Percentiles rank a stretch among this genome's conserved stretches.
Conservation (phyloP, 2,888 invertebrate genomes). For the Conchocele bisecta region DNA sequence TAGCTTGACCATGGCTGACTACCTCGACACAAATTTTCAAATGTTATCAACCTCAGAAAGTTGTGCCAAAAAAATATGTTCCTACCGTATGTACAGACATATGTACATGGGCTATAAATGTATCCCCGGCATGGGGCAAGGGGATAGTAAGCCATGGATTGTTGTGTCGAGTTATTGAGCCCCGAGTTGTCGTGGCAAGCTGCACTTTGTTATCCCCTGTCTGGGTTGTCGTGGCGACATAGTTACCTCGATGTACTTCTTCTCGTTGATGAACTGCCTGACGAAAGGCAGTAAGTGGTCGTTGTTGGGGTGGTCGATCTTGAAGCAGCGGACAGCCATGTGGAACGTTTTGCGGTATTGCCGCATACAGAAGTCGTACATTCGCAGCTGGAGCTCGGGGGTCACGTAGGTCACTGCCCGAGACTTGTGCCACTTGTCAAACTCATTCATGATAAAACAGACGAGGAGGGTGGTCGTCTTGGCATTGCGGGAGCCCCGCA, state of each 20-base stretch:
- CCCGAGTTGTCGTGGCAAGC: no score
- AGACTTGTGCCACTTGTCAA: conserved; percentile 61
- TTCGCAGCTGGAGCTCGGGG: conserved; percentile 57
- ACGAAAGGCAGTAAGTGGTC: conserved; percentile 68
- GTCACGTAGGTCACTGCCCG: conserved; percentile 43
- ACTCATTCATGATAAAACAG: conserved; percentile 64
- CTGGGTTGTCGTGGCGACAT: no score
- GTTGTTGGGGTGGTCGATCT: conserved; percentile 64
- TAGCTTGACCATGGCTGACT: no score
- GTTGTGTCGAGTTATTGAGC: no score
- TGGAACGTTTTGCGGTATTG: conserved; percentile 67
- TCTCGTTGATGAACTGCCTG: conserved; percentile 51
- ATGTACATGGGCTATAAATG: no score
- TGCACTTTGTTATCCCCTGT: no score
- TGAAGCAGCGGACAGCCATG: conserved; percentile 66
- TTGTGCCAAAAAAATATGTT: no score
- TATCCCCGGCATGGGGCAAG: no score
- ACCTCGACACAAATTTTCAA: no score
- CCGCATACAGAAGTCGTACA: conserved; percentile 60
- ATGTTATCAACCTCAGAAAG: no score
- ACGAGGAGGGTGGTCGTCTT: conserved; percentile 67
- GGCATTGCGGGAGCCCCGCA: conserved; percentile 53
- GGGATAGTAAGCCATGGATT: no score
- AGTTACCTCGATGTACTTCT: conserved; percentile 71
- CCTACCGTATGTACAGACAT: no score